Base-by-base conservation (phyloP, 2,797 vertebrate genomes). In the Mormyrops attenuatus region DNA sequence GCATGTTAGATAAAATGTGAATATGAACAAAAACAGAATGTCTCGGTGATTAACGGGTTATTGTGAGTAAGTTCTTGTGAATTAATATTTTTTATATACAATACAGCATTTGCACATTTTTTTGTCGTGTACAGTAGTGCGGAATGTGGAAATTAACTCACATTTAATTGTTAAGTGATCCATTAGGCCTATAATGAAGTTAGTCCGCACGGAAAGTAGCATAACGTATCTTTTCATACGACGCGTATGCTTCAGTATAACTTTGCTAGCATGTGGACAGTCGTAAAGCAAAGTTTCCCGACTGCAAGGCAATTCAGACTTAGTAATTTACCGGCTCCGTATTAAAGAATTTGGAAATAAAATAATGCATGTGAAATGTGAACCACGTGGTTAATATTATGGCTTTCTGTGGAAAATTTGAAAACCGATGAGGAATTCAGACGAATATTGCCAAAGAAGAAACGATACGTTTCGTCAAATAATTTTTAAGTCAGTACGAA, bases 341-440 rank as follows among this genome's bases (percentile, higher is more conserved):
- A 63, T 47, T 63, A 41, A 80, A 80, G 44, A 22, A 30, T 89
- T 66, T 34, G 26, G 57, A 85, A 89, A 89, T 47, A 63, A 85
- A 88, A 63, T 41, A 11, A 7, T 20, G 5, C 7, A 22, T 69
- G 9, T 88, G 38, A 80, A 44, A 44, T 66, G 55, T 66, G 41
- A 69, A 85, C 80, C 26, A 20, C 30, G n/a, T 55, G 8, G 57
- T 55, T 41, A 30, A 57, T 60, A n/a, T 57, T 53, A 17, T 87
- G 52, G 3, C n/a, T 52, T 85, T 26, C 44, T 50, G 7, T 26
- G 11, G 82, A 49, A 85, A 26, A 50, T 53, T 2, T 85, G 49
- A 85, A 85, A 3, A 85, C 2, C 44, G 49, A 34, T 26, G 20
- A 84, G 15, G 11, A 84, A 84, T 84, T n/a, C 22, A 22, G 38